Evolutionary conservation across 2,888 invertebrate genomes (phyloP), one percentile per base, ranked within the genome.

Genomic region (Drosophila eohydei): DNA sequence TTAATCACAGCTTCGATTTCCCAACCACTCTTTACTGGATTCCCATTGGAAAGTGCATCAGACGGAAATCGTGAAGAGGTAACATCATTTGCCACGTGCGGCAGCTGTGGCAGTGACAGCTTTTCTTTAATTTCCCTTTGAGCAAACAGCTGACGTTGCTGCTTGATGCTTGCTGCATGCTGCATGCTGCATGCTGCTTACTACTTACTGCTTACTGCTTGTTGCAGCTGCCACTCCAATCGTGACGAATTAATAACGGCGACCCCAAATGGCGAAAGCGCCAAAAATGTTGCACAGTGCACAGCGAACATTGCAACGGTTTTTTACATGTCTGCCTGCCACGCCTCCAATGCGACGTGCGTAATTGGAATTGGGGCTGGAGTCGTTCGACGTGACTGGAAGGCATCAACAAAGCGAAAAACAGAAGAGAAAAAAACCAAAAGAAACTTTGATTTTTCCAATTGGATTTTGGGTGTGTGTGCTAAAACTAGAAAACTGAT

Each of bases 91-190:
- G 50, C 69, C 79, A 81, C 81, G 68, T 75, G 76, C 80, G 57
- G 26, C 76, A 59, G 66, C 66, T 58, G 74, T 9, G 51, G n/a
- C 71, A 44, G 58, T 55, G 75, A 83, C 76, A 83, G 88, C 89
- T 89, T 89, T 84, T 84, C 84, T 83, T 81, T 71, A 78, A 83
- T 84, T 84, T 89, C 87, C 84, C 88, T 88, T 85, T 54, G 61
- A 72, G 75, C 81, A 81, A 77, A 60, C 77, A 80, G 77, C 80
- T 68, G 78, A 74, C 59, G 64, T 36, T 12, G 28, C 51, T 16
- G 48, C 28, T 16, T 28, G 8, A 12, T 26, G 26, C 48, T 8
- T 16, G 48, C 28, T 16, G n/a, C 4, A 12, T 26, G 26, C 48
- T 8, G 52, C 16, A 16, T 8, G 9, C 48, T 21, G 55, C 21